These are phyloP conservation scores for Ceraclea dissimilis DNA, from an alignment of 2,888 invertebrate species.

Conservation along the genomic window DNA sequence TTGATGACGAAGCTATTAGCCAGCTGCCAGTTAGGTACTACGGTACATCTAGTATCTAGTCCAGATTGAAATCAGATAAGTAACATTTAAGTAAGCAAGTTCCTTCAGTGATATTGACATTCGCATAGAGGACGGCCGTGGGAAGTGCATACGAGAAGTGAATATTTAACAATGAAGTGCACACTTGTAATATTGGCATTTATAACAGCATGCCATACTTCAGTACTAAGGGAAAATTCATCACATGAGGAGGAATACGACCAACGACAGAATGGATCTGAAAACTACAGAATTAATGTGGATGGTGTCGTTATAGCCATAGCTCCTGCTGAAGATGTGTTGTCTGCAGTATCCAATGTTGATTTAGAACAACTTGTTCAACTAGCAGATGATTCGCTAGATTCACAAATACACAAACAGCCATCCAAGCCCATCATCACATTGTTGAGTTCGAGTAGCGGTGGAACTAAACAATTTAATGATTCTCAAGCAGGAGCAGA, in stretches of 20 bases:
- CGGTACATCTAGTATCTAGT: too few relatives aligned
- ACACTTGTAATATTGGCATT: slow-evolving; percentile 4
- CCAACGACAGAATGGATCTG: slow-evolving; percentile 71
- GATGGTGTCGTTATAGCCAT: slow-evolving; percentile 61
- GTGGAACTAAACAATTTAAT: not conserved
- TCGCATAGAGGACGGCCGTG: slow-evolving; percentile 16
- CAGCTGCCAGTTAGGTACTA: too few relatives aligned
- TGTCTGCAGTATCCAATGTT: slow-evolving; percentile 47
- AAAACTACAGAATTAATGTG: slow-evolving; percentile 63
- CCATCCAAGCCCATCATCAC: not conserved
- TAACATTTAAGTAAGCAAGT: not conserved
- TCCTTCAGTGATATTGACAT: slow-evolving; percentile 20
- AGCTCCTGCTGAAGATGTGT: slow-evolving; percentile 54
- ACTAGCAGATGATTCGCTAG: slow-evolving; percentile 31
- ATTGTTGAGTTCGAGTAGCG: slow-evolving; percentile 7
- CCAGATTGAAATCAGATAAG: not conserved
- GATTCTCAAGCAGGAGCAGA: not conserved
- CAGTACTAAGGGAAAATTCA: slow-evolving; percentile 31
- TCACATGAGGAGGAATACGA: slow-evolving; percentile 48
- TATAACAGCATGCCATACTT: slow-evolving; percentile 26
- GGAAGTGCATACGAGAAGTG: not conserved
- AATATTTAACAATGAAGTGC: slow-evolving; percentile 3
- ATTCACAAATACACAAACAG: not conserved
- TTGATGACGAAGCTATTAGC: too few relatives aligned
- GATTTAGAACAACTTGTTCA: slow-evolving; percentile 35